Percentiles rank a stretch among this genome's conserved stretches.
Conservation (phyloP, 2,888 invertebrate genomes). For the Teinopalpus imperialis region DNA sequence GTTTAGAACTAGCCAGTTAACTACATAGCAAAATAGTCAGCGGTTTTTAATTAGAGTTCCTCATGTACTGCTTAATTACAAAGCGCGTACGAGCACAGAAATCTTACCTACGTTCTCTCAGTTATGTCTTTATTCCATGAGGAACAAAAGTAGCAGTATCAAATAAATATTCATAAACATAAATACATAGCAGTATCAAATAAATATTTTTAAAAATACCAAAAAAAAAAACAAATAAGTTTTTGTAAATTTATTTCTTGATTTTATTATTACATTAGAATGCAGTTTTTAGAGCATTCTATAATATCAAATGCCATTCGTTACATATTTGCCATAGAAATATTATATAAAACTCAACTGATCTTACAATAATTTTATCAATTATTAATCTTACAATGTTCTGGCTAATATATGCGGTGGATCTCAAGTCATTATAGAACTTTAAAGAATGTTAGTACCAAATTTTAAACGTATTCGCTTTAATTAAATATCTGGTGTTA, state of each 20-base stretch:
- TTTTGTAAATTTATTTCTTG: conserved; percentile 71
- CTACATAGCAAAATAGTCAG: too few species aligned
- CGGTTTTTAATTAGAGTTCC: too few species aligned
- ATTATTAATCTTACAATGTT: conserved; percentile 48
- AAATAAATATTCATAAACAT: too few species aligned
- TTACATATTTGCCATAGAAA: conserved; percentile 72
- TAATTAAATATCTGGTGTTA: background rate
- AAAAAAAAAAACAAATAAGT: conserved; percentile 30
- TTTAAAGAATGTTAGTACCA: conserved; percentile 20
- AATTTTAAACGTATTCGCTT: background rate
- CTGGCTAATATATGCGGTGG: conserved; percentile 40
- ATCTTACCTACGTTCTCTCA: too few species aligned
- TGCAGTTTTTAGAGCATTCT: conserved; percentile 67
- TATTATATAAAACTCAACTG: conserved; percentile 75
- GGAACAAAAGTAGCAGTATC: too few species aligned
- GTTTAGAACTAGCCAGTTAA: too few species aligned
- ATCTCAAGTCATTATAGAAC: conserved; percentile 31
- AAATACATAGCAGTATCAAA: too few species aligned
- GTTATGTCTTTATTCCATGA: too few species aligned
- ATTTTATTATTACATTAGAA: conserved; percentile 78
- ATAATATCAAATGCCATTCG: conserved; percentile 72
- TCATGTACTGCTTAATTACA: too few species aligned
- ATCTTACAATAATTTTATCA: conserved; percentile 61
- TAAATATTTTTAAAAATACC: conserved; percentile 39
- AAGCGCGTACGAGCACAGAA: too few species aligned